Evolutionary conservation across 2,797 vertebrate species (phyloP).

Genomic region (Pangasius mekongensis): DNA sequence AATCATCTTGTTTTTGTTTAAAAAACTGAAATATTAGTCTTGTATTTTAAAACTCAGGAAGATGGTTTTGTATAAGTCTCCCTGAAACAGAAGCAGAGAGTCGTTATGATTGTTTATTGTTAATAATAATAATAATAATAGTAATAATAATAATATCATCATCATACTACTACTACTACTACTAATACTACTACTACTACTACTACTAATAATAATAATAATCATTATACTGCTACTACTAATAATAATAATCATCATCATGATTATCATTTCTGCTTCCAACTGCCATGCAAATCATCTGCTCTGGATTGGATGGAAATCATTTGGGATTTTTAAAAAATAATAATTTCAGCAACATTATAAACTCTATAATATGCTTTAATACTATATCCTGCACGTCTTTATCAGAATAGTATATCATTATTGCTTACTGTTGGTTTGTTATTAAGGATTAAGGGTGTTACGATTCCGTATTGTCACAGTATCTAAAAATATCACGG

Average conservation of each 20-base stretch:
- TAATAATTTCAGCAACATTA: background rate
- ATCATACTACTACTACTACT: too few relatives aligned
- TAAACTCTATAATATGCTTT: background rate
- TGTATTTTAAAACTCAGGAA: background rate
- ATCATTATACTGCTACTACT: background rate
- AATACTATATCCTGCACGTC: background rate
- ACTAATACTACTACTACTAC: too few relatives aligned
- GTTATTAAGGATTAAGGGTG: background rate
- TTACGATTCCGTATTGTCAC: background rate
- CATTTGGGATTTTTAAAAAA: background rate
- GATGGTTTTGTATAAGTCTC: background rate
- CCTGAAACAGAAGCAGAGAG: slow-evolving; percentile 9
- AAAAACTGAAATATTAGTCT: background rate
- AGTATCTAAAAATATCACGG: background rate
- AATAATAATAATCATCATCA: background rate
- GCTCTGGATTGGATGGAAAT: background rate
- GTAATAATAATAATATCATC: background rate
- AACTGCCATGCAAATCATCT: slow-evolving; percentile 40
- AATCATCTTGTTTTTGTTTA: background rate
- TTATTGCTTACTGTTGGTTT: background rate
- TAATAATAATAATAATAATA: too few relatives aligned
- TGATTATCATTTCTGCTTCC: background rate
- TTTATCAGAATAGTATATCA: background rate
- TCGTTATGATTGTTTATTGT: background rate
- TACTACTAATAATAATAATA: background rate